A percentile compares a stretch with the other conserved stretches of the same genome.
phyloP scores from a whole-genome alignment of 2,113 vertebrate genomes.

The Sturnus vulgaris region DNA sequence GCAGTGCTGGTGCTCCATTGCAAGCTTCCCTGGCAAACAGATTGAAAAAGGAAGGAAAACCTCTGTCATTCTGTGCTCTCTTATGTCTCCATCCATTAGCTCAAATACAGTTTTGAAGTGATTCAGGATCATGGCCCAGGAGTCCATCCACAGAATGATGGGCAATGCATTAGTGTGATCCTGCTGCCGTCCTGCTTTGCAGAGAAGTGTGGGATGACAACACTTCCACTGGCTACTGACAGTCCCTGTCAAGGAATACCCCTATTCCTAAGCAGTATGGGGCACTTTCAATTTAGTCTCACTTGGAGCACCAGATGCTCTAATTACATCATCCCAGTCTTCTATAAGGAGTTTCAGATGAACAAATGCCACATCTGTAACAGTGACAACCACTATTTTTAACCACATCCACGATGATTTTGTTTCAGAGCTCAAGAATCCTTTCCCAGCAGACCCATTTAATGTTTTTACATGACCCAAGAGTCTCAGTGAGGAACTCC shows the following conservation, averaged over 20 bases:
- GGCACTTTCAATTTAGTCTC: not conserved
- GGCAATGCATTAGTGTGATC: not conserved
- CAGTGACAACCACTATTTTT: not conserved
- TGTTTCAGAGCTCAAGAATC: not conserved
- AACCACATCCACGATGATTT: not conserved
- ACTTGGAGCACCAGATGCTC: not conserved
- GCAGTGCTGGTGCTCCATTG: not conserved
- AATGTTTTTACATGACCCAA: not conserved
- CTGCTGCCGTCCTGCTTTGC: not conserved
- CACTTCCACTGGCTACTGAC: not conserved
- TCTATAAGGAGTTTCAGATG: not conserved
- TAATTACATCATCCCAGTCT: not conserved
- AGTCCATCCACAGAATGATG: not conserved
- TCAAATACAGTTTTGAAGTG: not conserved
- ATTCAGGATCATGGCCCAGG: not conserved
- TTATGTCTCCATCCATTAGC: not conserved
- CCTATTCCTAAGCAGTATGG: not conserved
- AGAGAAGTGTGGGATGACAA: not conserved
- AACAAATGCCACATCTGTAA: not conserved
- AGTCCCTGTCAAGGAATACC: not conserved
- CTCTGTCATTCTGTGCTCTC: fast-evolving
- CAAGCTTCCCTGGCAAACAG: not conserved
- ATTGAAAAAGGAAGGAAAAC: not conserved
- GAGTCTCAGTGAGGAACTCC: not conserved
- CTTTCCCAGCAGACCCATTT: not conserved